Base-by-base conservation (phyloP, 2,888 invertebrate genomes). In the Chymomyza fuscimana region DNA sequence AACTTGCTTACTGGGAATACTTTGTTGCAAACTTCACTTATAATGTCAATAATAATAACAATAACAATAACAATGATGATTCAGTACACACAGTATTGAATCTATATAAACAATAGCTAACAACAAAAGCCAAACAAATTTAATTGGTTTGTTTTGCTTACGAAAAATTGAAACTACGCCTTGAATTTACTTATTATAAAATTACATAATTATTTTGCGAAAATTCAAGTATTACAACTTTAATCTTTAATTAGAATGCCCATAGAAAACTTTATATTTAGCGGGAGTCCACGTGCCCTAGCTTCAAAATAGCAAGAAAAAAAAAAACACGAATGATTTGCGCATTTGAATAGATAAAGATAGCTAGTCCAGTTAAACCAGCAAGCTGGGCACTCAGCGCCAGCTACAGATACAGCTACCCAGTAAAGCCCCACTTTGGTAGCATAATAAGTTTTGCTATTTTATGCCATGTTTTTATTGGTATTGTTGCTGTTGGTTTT, bases 361-460 rank as follows among this genome's bases (percentile, higher is more conserved):
- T 46, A 46, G 52, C 52, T 7, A 25, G 25, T 25, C 25, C 22
- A 25, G 25, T 25, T 25, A 25, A 25, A 25, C 25, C 58, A 22
- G 58, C 15, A 15, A 58, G 58, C 40, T 46, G 15, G 46, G 51
- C 22, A 63, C 4, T 36, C 63, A 40, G 40, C 40, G 40, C 15
- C 58, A 25, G 29, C 7, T 12, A 25, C 25, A 19, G 54, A 16
- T 12, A 25, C 25, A 19, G 19, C 1, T n/a, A 10, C 54, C 19
- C 52, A 12, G 52, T 52, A 4, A 52, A 36, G 36, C 40, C 40
- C 40, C 7, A 7, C 32, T 46, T 9, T 36, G 40, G 61, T 61
- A 32, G 52, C 67, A 74, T 79, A 85, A 88, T 88, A 85, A 85
- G 78, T 79, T 87, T 86, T 50, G 69, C 29, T 60, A 69, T 68